Percentiles rank a stretch among this genome's conserved stretches.
phyloP scores from a whole-genome alignment of 2,888 invertebrate genomes.

The Sinopyrophorus schimmeli region DNA sequence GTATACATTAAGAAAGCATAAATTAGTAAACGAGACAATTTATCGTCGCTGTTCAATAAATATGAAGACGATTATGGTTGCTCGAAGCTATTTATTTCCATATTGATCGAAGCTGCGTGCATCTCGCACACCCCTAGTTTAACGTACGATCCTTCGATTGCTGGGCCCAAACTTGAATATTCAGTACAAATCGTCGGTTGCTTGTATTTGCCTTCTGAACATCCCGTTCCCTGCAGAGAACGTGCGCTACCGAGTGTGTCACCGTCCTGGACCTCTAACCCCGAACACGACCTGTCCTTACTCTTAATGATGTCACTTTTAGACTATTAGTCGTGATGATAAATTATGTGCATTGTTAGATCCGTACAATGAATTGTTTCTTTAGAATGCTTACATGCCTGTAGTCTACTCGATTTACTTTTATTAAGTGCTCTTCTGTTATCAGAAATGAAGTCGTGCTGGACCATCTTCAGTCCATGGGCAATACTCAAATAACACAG shows the following conservation, averaged over 20 bases:
- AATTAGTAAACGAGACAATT: conserved; percentile 24
- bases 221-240: conserved; percentile 27
- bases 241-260: conserved; percentile 32
- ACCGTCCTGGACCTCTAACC: conserved; percentile 28
- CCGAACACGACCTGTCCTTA: conserved; percentile 25
- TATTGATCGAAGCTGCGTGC: conserved; percentile 23
- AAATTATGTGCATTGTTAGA: conserved; percentile 17
- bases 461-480: no score
- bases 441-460: no score
- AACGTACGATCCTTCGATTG: conserved; percentile 13
- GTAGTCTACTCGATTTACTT: no score
- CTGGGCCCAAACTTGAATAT: conserved; percentile 18
- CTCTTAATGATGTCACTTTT: conserved; percentile 30
- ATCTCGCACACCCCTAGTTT: conserved; percentile 24
- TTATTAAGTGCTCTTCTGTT: no score
- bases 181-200: conserved; percentile 25
- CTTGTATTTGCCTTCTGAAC: conserved; percentile 22
- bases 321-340: conserved; percentile 24
- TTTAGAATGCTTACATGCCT: no score
- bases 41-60: conserved; percentile 19
- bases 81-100: conserved; percentile 16
- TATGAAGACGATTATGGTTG: conserved; percentile 22
- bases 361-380: no score
- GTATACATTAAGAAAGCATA: conserved; percentile 30
- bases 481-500: no score